These are phyloP conservation scores for Amblyjoppa proteus DNA, from an alignment of 2,888 invertebrate species.

Conservation along the genomic window DNA sequence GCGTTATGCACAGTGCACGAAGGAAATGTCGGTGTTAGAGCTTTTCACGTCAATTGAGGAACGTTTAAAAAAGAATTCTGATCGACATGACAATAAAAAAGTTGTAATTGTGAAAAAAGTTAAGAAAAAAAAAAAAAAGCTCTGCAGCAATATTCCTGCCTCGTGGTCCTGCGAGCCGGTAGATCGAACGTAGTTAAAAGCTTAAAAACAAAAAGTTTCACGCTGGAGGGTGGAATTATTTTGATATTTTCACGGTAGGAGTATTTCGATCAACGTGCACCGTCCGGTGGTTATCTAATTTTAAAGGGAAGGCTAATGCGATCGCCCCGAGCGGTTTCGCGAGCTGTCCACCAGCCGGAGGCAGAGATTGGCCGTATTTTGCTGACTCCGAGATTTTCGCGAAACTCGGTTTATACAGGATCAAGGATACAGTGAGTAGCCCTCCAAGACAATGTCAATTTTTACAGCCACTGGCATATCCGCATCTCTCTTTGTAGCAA, in stretches of 20 bases:
- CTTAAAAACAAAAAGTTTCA: neutral
- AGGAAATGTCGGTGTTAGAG: slow-evolving; percentile 40
- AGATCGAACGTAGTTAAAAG: neutral
- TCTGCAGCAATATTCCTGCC: neutral
- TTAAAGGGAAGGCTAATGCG: slow-evolving; percentile 40
- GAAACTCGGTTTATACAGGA: neutral
- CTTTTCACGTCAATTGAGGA: slow-evolving; percentile 27
- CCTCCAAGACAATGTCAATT: neutral
- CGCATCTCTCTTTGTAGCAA: neutral
- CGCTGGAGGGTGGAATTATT: slow-evolving; percentile 9
- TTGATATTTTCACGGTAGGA: neutral
- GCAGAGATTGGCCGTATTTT: slow-evolving; percentile 41
- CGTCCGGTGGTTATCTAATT: slow-evolving; percentile 67
- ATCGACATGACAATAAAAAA: slow-evolving; percentile 36
- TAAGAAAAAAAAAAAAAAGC: slow-evolving; percentile 27
- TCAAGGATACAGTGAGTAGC: neutral
- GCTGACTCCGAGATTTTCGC: neutral
- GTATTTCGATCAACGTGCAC: slow-evolving; percentile 10
- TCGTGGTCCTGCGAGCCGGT: neutral
- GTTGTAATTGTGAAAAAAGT: slow-evolving; percentile 23
- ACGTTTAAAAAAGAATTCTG: slow-evolving; percentile 24
- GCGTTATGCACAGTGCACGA: slow-evolving; percentile 5
- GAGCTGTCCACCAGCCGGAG: neutral
- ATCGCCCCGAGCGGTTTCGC: slow-evolving; percentile 25
- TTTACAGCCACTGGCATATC: neutral